Base-by-base conservation (phyloP, 2,113 vertebrate genomes). In the Anguilla japonica region DNA sequence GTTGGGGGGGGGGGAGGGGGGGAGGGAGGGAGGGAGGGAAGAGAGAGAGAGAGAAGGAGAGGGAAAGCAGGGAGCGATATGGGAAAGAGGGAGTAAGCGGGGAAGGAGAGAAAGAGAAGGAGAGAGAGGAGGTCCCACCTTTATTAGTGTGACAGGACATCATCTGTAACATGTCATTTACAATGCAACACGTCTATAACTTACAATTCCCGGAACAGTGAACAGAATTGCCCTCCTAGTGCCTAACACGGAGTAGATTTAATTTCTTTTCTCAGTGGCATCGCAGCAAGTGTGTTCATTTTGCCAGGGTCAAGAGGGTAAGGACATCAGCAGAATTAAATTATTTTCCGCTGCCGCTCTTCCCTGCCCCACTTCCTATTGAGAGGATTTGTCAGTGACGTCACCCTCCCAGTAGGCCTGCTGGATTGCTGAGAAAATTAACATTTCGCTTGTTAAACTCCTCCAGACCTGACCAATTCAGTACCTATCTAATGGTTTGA, bases 111-210 rank as follows among this genome's bases (percentile, higher is more conserved):
- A 18, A 39, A 43, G 40, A 43, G 60, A 26, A 3, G 9, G n/a
- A 34, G n/a, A 34, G n/a, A 75, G 87, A 41, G 87, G 41, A 83
- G 34, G 53, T 81, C 92, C 90, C 89, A 87, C 87, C 92, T 93
- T 94, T 94, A 94, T 95, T 92, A 91, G 90, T 91, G 92, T 92
- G 91, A 94, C 93, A 94, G 94, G 95, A 95, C 93, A 94, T 89
- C 87, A 92, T 92, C 89, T 93, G 90, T 89, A 91, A 91, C 92
- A 91, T 92, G 92, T 93, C 94, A 92, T 93, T 88, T 87, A 88
- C 89, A 90, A 88, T 89, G 93, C 92, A 91, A 87, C 91, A 91
- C 92, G 92, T 94, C 92, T 92, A 92, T 93, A 94, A 82, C 86
- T 91, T 91, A 88, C 89, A 87, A 87, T 87, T 85, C 88, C 71